Evolutionary conservation across 2,888 invertebrate genomes (phyloP).

Genomic region (Geophilus truncorum): DNA sequence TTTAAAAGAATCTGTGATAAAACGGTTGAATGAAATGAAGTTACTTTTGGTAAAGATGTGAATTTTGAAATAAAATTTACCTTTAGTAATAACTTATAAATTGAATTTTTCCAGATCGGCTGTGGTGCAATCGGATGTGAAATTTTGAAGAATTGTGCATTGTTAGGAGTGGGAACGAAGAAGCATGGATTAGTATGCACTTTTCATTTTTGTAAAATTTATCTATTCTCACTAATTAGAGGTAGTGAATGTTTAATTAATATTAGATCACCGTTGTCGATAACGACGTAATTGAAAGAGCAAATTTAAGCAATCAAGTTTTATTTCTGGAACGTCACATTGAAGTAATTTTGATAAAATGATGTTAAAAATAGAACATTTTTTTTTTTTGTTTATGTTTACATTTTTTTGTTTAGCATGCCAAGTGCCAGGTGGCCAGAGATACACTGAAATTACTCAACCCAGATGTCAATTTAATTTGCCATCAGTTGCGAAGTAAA

Average conservation of each 20-base stretch:
- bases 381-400: neutral
- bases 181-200: neutral
- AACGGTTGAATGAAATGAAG: neutral
- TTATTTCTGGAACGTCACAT: slow-evolving; percentile 13
- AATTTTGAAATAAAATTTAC: no score
- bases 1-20: slow-evolving; percentile 3
- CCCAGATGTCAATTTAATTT: neutral
- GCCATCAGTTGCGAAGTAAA: neutral
- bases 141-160: slow-evolving; percentile 32
- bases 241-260: neutral
- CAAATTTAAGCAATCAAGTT: slow-evolving; percentile 30
- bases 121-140: slow-evolving; percentile 36
- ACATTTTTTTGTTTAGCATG: neutral
- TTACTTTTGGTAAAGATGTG: slow-evolving; percentile 8
- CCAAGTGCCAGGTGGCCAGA: slow-evolving; percentile 31
- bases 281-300: slow-evolving; percentile 25
- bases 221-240: neutral
- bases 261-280: slow-evolving; percentile 32
- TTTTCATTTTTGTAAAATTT: neutral
- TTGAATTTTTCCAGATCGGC: no score
- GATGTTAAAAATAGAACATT: no score
- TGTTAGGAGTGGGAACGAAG: neutral
- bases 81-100: no score
- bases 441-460: slow-evolving; percentile 15
- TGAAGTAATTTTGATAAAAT: no score